Evolutionary conservation across 2,888 invertebrate species (phyloP).

Genomic region (Dugesia japonica): DNA sequence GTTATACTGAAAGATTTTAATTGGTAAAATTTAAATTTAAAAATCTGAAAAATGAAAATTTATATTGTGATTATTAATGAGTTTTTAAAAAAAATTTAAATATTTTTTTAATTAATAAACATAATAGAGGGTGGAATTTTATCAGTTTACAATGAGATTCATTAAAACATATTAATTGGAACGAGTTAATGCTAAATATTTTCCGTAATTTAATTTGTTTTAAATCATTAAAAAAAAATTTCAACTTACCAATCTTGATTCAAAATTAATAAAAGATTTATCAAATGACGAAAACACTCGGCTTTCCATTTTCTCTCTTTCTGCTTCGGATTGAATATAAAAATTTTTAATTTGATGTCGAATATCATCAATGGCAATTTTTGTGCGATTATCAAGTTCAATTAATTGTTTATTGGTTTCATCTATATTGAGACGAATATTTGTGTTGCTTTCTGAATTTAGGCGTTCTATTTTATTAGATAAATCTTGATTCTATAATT

Average conservation of each 20-base stretch:
- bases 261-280: constrained; percentile 21
- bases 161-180: too few species aligned
- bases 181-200: too few species aligned
- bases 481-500: constrained; percentile 34
- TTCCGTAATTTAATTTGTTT: background rate
- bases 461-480: constrained; percentile 37
- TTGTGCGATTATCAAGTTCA: constrained; percentile 41
- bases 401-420: constrained; percentile 41
- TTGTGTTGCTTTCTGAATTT: constrained; percentile 38
- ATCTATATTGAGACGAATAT: constrained; percentile 41
- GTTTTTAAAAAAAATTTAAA: background rate
- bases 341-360: constrained; percentile 38
- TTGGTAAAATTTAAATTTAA: too few species aligned
- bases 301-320: constrained; percentile 43
- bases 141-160: too few species aligned
- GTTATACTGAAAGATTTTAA: too few species aligned
- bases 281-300: constrained; percentile 40
- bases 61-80: too few species aligned
- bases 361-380: constrained; percentile 41
- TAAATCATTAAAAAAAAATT: background rate
- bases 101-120: background rate
- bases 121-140: too few species aligned
- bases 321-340: constrained; percentile 39
- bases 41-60: too few species aligned
- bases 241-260: constrained; percentile 25